Conservation (phyloP, 2,888 invertebrate genomes). For the Chesias legatella region DNA sequence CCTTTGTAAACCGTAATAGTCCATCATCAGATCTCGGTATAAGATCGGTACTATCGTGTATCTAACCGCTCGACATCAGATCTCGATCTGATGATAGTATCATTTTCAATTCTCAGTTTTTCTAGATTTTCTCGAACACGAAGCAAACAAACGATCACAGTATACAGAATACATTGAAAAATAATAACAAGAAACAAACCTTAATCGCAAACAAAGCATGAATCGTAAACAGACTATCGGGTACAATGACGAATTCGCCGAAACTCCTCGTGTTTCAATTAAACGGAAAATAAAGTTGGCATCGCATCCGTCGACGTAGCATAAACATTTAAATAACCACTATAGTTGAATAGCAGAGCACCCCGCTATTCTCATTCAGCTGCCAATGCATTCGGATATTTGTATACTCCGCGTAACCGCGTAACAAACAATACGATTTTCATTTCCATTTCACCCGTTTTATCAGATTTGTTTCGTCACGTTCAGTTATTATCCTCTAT, state of each 20-base stretch:
- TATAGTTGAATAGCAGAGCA: constrained; percentile 52
- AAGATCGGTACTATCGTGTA: too few species aligned
- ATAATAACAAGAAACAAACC: constrained; percentile 29
- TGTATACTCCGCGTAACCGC: too few species aligned
- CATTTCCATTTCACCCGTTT: too few species aligned
- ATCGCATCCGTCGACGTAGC: constrained; percentile 54
- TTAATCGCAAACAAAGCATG: constrained; percentile 44
- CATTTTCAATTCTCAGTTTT: constrained; percentile 13
- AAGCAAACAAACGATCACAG: constrained; percentile 14
- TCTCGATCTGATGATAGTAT: too few species aligned
- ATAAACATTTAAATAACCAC: constrained; percentile 63
- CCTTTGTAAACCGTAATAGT: too few species aligned
- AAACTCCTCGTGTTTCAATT: constrained; percentile 65
- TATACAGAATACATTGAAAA: constrained; percentile 6
- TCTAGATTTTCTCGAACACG: constrained; percentile 22
- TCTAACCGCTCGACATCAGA: too few species aligned
- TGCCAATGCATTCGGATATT: constrained; percentile 16
- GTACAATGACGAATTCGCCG: constrained; percentile 57
- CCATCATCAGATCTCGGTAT: too few species aligned
- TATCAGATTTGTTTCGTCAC: too few species aligned
- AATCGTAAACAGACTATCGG: constrained; percentile 50
- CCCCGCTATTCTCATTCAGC: constrained; percentile 53
- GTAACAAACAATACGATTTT: too few species aligned
- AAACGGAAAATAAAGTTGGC: constrained; percentile 67
- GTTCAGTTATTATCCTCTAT: too few species aligned